A percentile compares a stretch with the other conserved stretches of the same genome.
phyloP scores from a whole-genome alignment of 2,797 vertebrate species.

The Peromyscus aztecus region DNA sequence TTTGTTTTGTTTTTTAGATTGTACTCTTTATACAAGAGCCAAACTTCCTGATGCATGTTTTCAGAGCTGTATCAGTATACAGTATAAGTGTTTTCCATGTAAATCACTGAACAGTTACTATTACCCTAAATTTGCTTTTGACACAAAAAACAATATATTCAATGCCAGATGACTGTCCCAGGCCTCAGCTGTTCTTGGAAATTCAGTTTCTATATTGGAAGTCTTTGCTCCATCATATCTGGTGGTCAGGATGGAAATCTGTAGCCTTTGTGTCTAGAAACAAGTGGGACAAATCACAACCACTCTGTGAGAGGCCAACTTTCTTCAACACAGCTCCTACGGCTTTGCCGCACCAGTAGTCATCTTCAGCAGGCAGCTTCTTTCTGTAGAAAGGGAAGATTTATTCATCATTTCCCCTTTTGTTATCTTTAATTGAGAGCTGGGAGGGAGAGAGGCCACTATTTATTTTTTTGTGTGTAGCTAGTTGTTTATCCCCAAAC shows the following conservation, averaged over 20 bases:
- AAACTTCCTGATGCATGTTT: not conserved
- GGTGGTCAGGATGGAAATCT: not conserved
- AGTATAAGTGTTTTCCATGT: not conserved
- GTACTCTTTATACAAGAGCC: not conserved
- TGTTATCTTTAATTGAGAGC: not conserved
- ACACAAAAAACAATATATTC: not conserved
- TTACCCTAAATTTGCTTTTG: constrained; percentile 22
- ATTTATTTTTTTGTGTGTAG: not conserved
- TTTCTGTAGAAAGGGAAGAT: not conserved
- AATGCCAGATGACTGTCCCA: not conserved
- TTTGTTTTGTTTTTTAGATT: not conserved
- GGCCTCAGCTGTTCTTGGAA: not conserved
- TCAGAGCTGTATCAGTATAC: not conserved
- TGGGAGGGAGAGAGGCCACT: not conserved
- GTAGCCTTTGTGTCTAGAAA: not conserved
- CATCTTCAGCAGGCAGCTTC: not conserved
- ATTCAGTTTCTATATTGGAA: constrained; percentile 21
- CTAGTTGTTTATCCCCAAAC: not conserved
- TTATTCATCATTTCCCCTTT: not conserved
- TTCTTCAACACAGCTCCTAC: not conserved
- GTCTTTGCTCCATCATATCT: not conserved
- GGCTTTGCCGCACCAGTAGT: not conserved
- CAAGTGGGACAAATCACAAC: not conserved
- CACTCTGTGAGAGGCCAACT: not conserved
- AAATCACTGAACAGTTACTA: not conserved